Base-by-base conservation (phyloP, 2,888 invertebrate species). In the Parnassius apollo region DNA sequence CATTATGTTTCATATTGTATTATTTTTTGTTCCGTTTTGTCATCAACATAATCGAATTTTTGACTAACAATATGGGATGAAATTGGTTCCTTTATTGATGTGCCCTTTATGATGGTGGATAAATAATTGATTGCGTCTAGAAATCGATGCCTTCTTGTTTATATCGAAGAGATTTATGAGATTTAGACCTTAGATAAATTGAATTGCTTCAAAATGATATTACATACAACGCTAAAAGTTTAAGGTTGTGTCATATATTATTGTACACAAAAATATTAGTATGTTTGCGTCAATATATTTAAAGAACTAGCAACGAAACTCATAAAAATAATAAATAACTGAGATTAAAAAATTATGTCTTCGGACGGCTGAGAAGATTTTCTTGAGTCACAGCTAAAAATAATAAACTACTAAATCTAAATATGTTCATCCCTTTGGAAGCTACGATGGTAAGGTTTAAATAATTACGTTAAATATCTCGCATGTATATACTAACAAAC, bases 11-110 rank as follows among this genome's bases (percentile, higher is more conserved):
- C 60, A 64, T 64, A 68, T 73, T 62, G 62, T 57, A 22, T 49
- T 13, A 68, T 76, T 78, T 81, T 83, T 83, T 79, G 73, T 74
- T 75, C 73, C 67, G 73, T 74, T 78, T 81, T 84, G 82, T 85
- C 85, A 76, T 83, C 81, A 75, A 80, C 77, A 84, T 86, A 90
- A 90, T 91, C 85, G 86, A 89, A 83, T 87, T 88, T 85, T 86
- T 83, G 86, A 86, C 86, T 87, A 85, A 90, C 90, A 90, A 87
- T 89, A 81, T 78, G 70, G 77, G 80, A 80, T 86, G 82, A 88
- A 90, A 91, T 91, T 88, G 88, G 85, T 85, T 87, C 78, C 78
- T 83, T 84, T 87, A 84, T 87, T 76, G 77, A 76, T 74, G 75
- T 75, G 73, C 82, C 82, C 82, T 86, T 83, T 82, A 81, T 78